phyloP scores from a whole-genome alignment of 2,113 vertebrate genomes.

The Paraplagusia blochii region DNA sequence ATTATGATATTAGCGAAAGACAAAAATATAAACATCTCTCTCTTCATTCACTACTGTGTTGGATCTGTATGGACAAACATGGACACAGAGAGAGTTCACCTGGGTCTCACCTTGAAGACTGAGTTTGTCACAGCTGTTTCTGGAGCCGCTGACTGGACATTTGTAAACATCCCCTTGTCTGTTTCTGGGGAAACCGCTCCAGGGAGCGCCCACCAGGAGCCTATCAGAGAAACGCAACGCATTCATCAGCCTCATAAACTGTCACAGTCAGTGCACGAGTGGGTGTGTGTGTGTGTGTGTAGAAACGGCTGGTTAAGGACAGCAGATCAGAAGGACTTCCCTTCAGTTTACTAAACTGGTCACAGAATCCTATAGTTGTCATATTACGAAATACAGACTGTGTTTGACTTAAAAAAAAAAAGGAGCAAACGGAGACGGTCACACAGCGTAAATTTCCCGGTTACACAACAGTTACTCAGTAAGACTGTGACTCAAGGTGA shows the following conservation, averaged over 20 bases:
- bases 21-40: too few relatives aligned
- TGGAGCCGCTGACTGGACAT: constrained; percentile 74
- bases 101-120: constrained; percentile 79
- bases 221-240: constrained; percentile 61
- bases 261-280: accelerated
- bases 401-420: not conserved
- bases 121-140: constrained; percentile 79
- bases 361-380: too few relatives aligned
- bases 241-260: constrained; percentile 10
- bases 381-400: too few relatives aligned
- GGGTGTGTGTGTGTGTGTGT: not conserved
- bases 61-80: too few relatives aligned
- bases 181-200: constrained; percentile 84
- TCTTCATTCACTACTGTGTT: too few relatives aligned
- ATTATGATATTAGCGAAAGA: too few relatives aligned
- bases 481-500: constrained; percentile 19
- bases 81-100: constrained; percentile 2
- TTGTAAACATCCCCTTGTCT: constrained; percentile 88
- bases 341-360: not conserved
- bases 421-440: not conserved
- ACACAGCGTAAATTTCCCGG: not conserved
- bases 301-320: too few relatives aligned
- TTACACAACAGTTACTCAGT: constrained; percentile 23
- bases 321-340: not conserved
- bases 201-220: constrained; percentile 88